Evolutionary conservation across 2,113 vertebrate genomes (phyloP), one percentile per base, ranked within the genome.

Genomic region (Hemichromis elongatus): DNA sequence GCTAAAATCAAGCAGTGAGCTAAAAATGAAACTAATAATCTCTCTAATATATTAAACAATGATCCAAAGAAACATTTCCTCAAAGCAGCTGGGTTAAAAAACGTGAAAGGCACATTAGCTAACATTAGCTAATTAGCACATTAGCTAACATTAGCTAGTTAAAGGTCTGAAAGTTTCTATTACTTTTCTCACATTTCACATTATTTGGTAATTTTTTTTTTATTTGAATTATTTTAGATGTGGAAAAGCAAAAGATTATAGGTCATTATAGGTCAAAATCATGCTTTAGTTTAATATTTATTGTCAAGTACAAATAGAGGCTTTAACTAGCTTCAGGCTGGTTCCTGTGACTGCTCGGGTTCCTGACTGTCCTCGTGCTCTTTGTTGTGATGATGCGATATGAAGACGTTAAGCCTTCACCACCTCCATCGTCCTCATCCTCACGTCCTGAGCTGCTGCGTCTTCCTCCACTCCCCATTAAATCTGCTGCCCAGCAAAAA

Each of bases 401-500:
- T 47, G 14, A 47, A 47, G 6, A 3, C 6, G 14, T 47, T 6
- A 70, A 28, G 47, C 40, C 40, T 70, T 70, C 42, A 47, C 73
- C 47, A 1, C 19, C 53, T 79, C 21, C 53, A 11, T 40, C 33
- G 0, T 24, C 59, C 2, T 63, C 68, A 14, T 53, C 82, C 4
- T 63, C 35, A 1, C 7, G 73, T 28, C 40, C 54, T 7, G 55
- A 52, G 53, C 50, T 24, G 78, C 81, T 42, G 78, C 56, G 19
- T 56, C 13, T 9, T n/a, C 78, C 84, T 84, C 57, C 63, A n/a
- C 83, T 8, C 5, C 80, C 82, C 47, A 54, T 6, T 18, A 40
- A 7, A 82, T 85, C 84, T 82, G 82, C 84, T 3, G 86, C 77
- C 77, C 82, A 2, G 87, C 61, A 53, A 80, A 88, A 50, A 18